Conservation (phyloP, 2,888 invertebrate genomes). For the Pollenia labialis region DNA sequence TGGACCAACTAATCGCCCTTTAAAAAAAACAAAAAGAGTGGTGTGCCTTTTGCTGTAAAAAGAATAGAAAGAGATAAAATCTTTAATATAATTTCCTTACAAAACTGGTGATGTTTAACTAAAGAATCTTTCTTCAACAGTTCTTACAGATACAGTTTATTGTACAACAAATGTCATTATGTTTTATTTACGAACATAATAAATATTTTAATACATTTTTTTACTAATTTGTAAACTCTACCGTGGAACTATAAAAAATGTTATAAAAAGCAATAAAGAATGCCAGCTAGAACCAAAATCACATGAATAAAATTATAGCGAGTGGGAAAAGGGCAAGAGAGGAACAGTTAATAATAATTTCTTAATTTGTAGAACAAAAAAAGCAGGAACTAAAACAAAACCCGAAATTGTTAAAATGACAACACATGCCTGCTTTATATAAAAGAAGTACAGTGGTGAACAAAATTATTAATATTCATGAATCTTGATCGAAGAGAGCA, state of each 20-base stretch:
- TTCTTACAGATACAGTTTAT: neutral
- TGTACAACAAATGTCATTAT: conserved; percentile 15
- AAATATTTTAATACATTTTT: conserved; percentile 39
- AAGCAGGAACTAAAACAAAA: neutral
- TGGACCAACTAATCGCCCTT: conserved; percentile 38
- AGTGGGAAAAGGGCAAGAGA: neutral
- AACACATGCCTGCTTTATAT: too few relatives aligned
- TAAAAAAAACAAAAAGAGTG: neutral
- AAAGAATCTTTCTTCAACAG: neutral
- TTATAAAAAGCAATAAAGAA: neutral
- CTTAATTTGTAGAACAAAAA: conserved; percentile 27
- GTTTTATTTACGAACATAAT: conserved; percentile 54
- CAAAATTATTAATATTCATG: too few relatives aligned
- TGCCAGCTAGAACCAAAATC: neutral
- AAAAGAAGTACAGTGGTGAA: too few relatives aligned
- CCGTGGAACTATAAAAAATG: conserved; percentile 38
- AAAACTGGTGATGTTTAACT: conserved; percentile 43
- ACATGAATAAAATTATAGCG: conserved; percentile 4
- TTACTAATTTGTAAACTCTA: conserved; percentile 49
- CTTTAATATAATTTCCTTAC: conserved; percentile 18
- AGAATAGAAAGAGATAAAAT: neutral
- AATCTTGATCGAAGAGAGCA: too few relatives aligned
- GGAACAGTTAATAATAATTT: conserved; percentile 27
- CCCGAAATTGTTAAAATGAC: too few relatives aligned
- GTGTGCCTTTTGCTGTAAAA: neutral